Evolutionary conservation across 2,113 vertebrate genomes (phyloP), one percentile per base, ranked within the genome.

Genomic region (Podilymbus podiceps): DNA sequence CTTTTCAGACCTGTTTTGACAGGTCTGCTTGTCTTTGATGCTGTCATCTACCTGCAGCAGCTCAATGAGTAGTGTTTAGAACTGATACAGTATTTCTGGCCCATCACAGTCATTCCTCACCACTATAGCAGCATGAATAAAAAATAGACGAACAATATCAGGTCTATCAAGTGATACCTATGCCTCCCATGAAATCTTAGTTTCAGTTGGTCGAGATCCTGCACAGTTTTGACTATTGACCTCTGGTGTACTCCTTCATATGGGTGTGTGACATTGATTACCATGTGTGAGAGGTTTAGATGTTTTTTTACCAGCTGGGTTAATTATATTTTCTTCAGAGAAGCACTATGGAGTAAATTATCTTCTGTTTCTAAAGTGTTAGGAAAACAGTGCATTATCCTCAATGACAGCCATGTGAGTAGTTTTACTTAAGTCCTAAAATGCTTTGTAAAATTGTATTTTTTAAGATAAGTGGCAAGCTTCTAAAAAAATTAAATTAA

Each of bases 1-100:
- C 88, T 94, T 95, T 96, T 94, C 93, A 90, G 80, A n/a, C 30
- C 52, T 38, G 31, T 66, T 79, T 67, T 93, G 77, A n/a, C 53
- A 15, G 38, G 38, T 38, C 42, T 46, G 59, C 68, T 95, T 87
- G 6, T 81, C 62, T 63, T 62, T 53, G 84, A 49, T 69, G 64
- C 80, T 80, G 75, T 91, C 87, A 81, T 56, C 55, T 89, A 3
- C 60, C 77, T 95, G 85, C 59, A 85, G 85, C 60, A 63, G 67
- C 75, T 85, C 62, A 11, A 8, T 44, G 66, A 13, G 12, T 62
- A 76, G 38, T 40, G 50, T 13, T 67, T 55, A 15, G 50, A 79
- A 35, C 59, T 33, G 53, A 53, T 82, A 16, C 25, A 55, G 72
- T 10, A 49, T 90, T 95, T 89, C 84, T 1, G 0, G 60, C 30